Base-by-base conservation (phyloP, 2,888 invertebrate genomes). In the Sinodicranocentrus sp. region DNA sequence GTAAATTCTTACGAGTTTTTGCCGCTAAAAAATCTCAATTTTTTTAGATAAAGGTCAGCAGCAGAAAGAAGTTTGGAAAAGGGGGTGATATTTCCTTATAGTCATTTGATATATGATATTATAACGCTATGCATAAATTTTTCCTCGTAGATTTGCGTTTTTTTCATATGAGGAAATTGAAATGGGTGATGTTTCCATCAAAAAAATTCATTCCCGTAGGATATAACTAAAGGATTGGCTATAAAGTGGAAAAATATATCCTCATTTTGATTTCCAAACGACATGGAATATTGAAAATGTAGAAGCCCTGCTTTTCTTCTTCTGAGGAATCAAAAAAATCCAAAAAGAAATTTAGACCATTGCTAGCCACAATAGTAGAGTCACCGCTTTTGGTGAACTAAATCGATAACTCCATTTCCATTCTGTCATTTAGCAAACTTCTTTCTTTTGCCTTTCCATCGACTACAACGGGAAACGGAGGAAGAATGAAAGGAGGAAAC, bases 341-440 rank as follows among this genome's bases (percentile, higher is more conserved):
- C 17, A 17, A 39, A 17, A 17, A 33, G 19, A 43, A 44, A 44
- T n/a, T 52, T 52, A n/a, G 39, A 19, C 17, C 44, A 44, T 67
- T 5, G n/a, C 5, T 28, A 33, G 1, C 63, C 28, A 63, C 15
- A 59, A 23, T 21, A 57, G 23, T 39, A 13, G n/a, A 52, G 13
- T 5, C 17, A 52, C 2, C 33, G 8, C 39, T 19, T 63, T 33
- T n/a, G 39, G 63, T 71, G 33, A 61, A 44, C 59, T 59, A 71
- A 78, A 78, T 78, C 78, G 78, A 78, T 78, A 68, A 48, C 71
- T 78, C 61, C 48, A 48, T 63, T 78, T 78, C 70, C 71, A 71
- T 71, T 33, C 48, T 61, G 48, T 52, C 70, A 70, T 61, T 57
- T 68, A 57, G 23, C 13, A 48, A 33, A 48, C 26, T 61, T 26